Conservation (phyloP, 2,113 vertebrate genomes). For the Tragelaphus scriptus region DNA sequence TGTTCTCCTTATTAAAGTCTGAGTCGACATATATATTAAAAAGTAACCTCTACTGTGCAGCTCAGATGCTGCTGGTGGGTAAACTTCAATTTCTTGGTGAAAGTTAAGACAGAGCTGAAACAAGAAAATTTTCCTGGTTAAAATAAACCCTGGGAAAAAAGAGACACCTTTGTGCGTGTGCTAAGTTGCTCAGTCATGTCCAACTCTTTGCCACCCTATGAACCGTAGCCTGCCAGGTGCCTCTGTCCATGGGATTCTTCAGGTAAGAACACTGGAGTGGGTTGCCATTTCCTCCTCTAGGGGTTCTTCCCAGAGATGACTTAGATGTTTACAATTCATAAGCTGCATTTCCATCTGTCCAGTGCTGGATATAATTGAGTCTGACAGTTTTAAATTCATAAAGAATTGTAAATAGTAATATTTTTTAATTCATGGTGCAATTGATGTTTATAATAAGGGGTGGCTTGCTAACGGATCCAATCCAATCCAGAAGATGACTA, state of each 20-base stretch:
- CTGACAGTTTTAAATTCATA: not conserved
- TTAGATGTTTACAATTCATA: not conserved
- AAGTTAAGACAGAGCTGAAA: not conserved
- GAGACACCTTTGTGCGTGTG: not conserved
- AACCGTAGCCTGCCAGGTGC: not conserved
- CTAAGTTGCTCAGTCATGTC: rapidly evolving
- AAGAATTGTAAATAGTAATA: not conserved
- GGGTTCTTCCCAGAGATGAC: not conserved
- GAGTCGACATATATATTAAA: not conserved
- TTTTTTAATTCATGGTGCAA: not conserved
- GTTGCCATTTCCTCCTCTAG: not conserved
- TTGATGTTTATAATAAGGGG: not conserved
- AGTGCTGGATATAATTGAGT: rapidly evolving
- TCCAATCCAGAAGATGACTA: rapidly evolving
- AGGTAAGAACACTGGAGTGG: not conserved
- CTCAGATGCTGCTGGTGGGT: rapidly evolving
- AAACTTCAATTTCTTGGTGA: rapidly evolving
- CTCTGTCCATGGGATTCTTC: not conserved
- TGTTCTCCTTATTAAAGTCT: rapidly evolving
- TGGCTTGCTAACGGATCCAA: not conserved
- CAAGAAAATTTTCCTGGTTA: not conserved
- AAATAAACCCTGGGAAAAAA: not conserved
- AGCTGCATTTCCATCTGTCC: not conserved
- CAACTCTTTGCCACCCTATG: not conserved
- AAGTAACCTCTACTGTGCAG: not conserved